Base-by-base conservation (phyloP, 1,140 invertebrate genomes). In the Antheraea mylitta region DNA sequence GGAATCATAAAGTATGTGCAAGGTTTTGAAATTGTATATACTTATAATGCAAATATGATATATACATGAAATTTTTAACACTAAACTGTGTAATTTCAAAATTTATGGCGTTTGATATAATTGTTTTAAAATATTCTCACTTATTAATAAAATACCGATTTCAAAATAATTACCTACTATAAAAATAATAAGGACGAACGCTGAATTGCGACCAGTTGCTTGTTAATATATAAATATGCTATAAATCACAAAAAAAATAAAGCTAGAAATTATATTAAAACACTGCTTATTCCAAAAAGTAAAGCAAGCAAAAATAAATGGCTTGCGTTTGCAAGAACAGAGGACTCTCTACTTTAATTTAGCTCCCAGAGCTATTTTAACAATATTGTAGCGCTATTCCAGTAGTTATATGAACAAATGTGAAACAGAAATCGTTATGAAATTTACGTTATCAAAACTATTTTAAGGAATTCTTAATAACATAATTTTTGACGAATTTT, bases 301-400 rank as follows among this genome's bases (percentile, higher is more conserved):
- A 53, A 53, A 13, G 11, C 10, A 53, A 53, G 11, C 38, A 53
- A 53, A 42, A 16, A 53, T 53, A 53, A 6, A 53, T 13, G 0
- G 45, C 10, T 16, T 53, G 4, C 45, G 16, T 53, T 53, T 53
- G 45, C 45, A 16, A 58, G 75, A 75, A 71, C 78, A 76, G 69
- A 70, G 58, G 68, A 70, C 68, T 58, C 66, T 53, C 63, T 70
- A 61, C 76, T 76, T 75, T 77, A 76, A 76, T 78, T 74, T 80
- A 60, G 71, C 72, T 76, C 74, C 69, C 69, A 72, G 72, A 76
- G 66, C 72, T 64, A 67, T 74, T 71, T 74, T 70, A 18, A 45
- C 45, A 16, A 13, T 13, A 16, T 0, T 11, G 45, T 53, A 19
- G 18, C 18, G 45, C 19, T 45, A 65, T 45, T 45, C 7, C 64